Evolutionary conservation across 2,113 vertebrate genomes (phyloP), one percentile per base, ranked within the genome.

Genomic region (Orycteropus afer): DNA sequence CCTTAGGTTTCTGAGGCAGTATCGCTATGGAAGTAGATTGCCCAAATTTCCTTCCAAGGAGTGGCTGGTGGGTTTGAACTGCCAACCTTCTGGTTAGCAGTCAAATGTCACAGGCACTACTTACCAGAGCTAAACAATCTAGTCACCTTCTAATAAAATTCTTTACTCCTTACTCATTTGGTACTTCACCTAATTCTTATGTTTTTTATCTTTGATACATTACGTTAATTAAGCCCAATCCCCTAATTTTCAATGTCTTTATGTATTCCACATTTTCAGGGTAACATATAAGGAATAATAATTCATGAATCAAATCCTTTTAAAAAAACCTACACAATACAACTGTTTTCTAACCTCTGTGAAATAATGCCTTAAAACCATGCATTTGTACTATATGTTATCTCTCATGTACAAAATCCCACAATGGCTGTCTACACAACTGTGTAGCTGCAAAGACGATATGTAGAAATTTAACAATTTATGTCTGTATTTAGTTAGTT

Each of bases 381-480:
- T 3, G 47, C 11, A 53, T 57, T 86, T 77, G 25, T 37, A 63
- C 18, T 80, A 3, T 81, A 9, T 53, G 5, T 83, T 55, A 27
- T 65, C 20, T 32, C 29, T 81, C 45, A 53, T 20, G 51, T 6
- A 89, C 51, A 87, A 91, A 91, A 40, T 6, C 7, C 7, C 34
- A 89, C 0, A 29, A 1, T 47, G 32, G 4, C 17, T 65, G 20
- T 67, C 65, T 57, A 10, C 37, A 63, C 9, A 90, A 59, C 13
- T 4, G 40, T 32, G 7, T 7, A 42, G 82, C 15, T 11, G 49
- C 14, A 67, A 87, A 94, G 78, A 9, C 12, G 25, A 20, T 55
- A 77, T 80, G n/a, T 93, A 61, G 63, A 91, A 92, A 94, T 57
- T 57, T 71, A 57, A n/a, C 11, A 80, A 27, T 91, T 47, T 40